Evolutionary conservation across 2,888 invertebrate genomes (phyloP).

Genomic region (Bedellia somnulentella): DNA sequence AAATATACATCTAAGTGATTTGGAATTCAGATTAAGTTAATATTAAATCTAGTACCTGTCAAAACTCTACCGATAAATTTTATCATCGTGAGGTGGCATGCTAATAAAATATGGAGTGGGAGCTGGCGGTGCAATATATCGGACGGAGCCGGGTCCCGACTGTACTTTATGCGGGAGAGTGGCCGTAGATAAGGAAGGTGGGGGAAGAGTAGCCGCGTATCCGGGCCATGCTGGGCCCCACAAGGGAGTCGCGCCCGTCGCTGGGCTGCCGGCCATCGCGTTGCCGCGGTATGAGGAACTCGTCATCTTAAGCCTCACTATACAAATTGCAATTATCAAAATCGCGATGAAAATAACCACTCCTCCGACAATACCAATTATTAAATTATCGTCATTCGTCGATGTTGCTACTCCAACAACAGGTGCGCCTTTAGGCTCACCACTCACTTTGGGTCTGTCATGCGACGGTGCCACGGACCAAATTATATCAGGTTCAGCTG

Average conservation of each 20-base stretch:
- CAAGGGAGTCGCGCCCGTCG: conserved; percentile 64
- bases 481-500: conserved; percentile 84
- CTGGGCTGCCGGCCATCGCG: conserved; percentile 66
- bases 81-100: conserved; percentile 64
- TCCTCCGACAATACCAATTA: conserved; percentile 92
- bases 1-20: no score
- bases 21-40: no score
- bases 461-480: conserved; percentile 83
- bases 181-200: conserved; percentile 61
- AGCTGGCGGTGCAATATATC: conserved; percentile 64
- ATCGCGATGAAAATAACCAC: conserved; percentile 90
- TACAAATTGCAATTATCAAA: conserved; percentile 85
- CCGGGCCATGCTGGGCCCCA: conserved; percentile 58
- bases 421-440: conserved; percentile 62
- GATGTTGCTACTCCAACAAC: conserved; percentile 61
- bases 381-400: conserved; percentile 87
- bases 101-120: conserved; percentile 67
- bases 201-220: conserved; percentile 64
- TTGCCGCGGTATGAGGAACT: conserved; percentile 68
- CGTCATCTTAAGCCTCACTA: conserved; percentile 75
- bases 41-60: no score
- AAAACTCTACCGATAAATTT: conserved; percentile 69
- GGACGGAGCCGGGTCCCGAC: conserved; percentile 49
- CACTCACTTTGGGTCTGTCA: conserved; percentile 58
- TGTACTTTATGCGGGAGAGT: conserved; percentile 70